Conservation (phyloP, 2,888 invertebrate genomes). For the Elysia crispata region DNA sequence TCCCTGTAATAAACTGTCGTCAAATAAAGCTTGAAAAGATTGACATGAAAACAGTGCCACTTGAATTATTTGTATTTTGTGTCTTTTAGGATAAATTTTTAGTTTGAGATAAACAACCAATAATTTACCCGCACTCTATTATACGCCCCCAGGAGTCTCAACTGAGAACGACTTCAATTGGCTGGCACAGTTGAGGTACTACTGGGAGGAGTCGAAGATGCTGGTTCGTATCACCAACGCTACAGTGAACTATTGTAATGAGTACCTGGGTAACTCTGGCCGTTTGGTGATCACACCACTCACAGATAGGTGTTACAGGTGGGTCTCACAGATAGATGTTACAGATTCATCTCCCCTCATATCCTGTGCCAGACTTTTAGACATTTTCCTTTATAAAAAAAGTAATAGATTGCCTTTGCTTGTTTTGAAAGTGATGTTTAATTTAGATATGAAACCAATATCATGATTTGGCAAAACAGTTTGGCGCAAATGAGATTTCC, state of each 20-base stretch:
- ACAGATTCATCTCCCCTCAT: conserved; percentile 71
- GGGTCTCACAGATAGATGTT: conserved; percentile 91
- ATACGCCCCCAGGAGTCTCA: conserved; percentile 79
- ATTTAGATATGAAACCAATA: no score
- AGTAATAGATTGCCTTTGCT: no score
- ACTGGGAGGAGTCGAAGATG: conserved; percentile 80
- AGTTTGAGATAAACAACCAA: no score
- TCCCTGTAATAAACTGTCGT: no score
- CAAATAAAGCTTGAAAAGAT: no score
- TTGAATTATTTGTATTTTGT: no score
- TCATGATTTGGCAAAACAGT: no score
- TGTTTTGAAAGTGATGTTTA: neutral
- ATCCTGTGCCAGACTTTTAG: no score
- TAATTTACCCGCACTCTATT: no score
- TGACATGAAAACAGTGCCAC: no score
- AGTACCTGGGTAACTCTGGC: conserved; percentile 92
- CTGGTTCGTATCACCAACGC: conserved; percentile 92
- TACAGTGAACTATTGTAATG: conserved; percentile 91
- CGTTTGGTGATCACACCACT: conserved; percentile 89
- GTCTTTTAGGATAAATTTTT: no score
- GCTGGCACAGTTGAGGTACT: conserved; percentile 89
- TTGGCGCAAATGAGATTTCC: no score
- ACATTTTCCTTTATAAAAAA: neutral
- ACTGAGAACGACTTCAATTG: conserved; percentile 92
- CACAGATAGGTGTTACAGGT: conserved; percentile 49